Percentiles rank a stretch among this genome's conserved stretches.
phyloP scores from a whole-genome alignment of 2,888 invertebrate species.

The Parochlus steinenii region DNA sequence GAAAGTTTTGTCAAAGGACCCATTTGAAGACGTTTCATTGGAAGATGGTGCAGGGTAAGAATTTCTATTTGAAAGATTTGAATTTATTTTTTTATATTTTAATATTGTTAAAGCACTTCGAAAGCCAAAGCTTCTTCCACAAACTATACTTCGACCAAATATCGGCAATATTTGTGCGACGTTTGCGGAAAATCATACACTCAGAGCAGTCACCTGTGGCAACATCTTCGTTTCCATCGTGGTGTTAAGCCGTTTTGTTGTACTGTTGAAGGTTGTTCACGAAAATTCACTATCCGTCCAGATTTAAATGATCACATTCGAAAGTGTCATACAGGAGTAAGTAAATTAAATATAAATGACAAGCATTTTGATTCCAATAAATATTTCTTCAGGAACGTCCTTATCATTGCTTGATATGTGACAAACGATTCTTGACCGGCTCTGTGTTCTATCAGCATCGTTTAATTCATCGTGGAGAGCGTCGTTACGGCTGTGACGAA shows the following conservation, averaged over 20 bases:
- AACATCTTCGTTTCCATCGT: conserved; percentile 46
- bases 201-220: conserved; percentile 47
- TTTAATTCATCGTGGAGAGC: conserved; percentile 42
- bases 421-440: conserved; percentile 43
- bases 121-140: too few relatives aligned
- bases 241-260: conserved; percentile 47
- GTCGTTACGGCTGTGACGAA: conserved; percentile 44
- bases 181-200: conserved; percentile 43
- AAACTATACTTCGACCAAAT: conserved; percentile 18
- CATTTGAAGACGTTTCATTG: conserved; percentile 29
- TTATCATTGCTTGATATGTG: conserved; percentile 41
- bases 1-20: too few relatives aligned
- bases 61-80: too few relatives aligned
- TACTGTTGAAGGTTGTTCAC: conserved; percentile 39
- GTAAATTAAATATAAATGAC: neutral
- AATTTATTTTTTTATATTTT: too few relatives aligned
- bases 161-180: conserved; percentile 38
- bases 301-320: conserved; percentile 45
- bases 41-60: too few relatives aligned
- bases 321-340: conserved; percentile 36
- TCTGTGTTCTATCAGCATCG: conserved; percentile 47
- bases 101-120: too few relatives aligned
- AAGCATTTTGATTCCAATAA: neutral
- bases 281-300: conserved; percentile 43
- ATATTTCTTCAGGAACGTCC: conserved; percentile 31